Evolutionary conservation across 2,113 vertebrate genomes (phyloP).

Genomic region (Dolichotis patagonum): DNA sequence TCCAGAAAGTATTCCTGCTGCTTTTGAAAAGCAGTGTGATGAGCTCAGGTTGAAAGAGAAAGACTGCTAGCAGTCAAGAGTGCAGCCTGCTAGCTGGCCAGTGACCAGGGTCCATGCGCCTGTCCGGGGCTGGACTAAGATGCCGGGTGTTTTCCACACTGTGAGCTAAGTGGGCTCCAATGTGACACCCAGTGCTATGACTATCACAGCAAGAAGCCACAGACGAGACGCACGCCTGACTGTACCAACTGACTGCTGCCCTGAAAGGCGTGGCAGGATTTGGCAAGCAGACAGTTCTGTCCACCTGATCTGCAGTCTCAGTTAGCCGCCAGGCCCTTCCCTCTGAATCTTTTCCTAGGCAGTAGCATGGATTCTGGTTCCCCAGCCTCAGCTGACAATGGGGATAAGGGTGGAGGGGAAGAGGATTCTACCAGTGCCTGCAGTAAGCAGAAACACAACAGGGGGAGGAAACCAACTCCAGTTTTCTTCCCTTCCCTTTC

Average conservation of each 20-base stretch:
- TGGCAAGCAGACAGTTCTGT: neutral
- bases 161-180: neutral
- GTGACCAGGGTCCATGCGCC: neutral
- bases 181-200: neutral
- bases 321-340: neutral
- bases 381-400: neutral
- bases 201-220: neutral
- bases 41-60: conserved; percentile 58
- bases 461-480: too few relatives aligned
- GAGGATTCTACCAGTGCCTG: too few relatives aligned
- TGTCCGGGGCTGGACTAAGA: neutral
- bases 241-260: neutral
- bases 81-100: neutral
- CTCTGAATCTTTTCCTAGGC: neutral
- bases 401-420: neutral
- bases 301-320: neutral
- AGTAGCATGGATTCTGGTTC: neutral
- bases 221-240: neutral
- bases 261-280: too few relatives aligned
- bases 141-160: neutral
- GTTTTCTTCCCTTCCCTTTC: neutral
- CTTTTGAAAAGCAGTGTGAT: conserved; percentile 76
- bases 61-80: neutral
- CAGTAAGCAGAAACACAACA: neutral
- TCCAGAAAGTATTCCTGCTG: conserved; percentile 79